Evolutionary conservation across 2,888 invertebrate genomes (phyloP), one percentile per base, ranked within the genome.

Genomic region (Flexamia atlantica): DNA sequence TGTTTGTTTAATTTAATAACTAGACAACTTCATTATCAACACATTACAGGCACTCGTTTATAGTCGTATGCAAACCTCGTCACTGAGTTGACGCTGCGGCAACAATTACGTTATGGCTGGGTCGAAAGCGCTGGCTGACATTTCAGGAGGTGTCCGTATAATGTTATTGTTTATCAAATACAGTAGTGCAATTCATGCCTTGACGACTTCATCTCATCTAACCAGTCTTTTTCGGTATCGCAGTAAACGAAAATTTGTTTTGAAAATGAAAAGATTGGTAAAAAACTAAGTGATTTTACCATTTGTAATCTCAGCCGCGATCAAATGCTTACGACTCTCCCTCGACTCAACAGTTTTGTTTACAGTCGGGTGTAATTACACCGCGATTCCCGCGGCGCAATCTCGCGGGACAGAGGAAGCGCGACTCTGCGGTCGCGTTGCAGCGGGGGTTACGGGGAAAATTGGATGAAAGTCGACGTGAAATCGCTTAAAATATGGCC

Each of bases 401-500:
- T 64, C 14, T 64, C 28, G 14, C 64, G 64, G 64, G 7, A 57
- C 57, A 57, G 23, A 30, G 64, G 64, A 64, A 64, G 64, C 64
- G 64, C 64, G 64, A 12, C 53, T 4, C 64, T 64, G 64, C 64
- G 64, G 64, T 64, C 64, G 64, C 64, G 64, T 3, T 64, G 64
- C 64, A 64, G 28, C 64, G 64, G 57, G 57, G 25, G 57, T 57
- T 57, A 25, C 57, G 57, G 14, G 9, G 32, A 72, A 72, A 42
- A 72, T 72, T 36, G 42, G 42, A 72, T 40, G 72, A 72, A 32
- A 72, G 72, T 40, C 9, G 40, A 72, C 72, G 72, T 72, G 72
- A 40, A 72, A 72, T 72, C 72, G 72, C 42, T 36, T 72, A 72
- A 72, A 40, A 72, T 42, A 72, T 72, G 40, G 28, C 23, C 68